Percentiles rank a stretch among this genome's conserved stretches.
These are phyloP conservation scores for Choloepus hoffmanni DNA, from an alignment of 2,113 vertebrate genomes.

Conservation along the genomic window DNA sequence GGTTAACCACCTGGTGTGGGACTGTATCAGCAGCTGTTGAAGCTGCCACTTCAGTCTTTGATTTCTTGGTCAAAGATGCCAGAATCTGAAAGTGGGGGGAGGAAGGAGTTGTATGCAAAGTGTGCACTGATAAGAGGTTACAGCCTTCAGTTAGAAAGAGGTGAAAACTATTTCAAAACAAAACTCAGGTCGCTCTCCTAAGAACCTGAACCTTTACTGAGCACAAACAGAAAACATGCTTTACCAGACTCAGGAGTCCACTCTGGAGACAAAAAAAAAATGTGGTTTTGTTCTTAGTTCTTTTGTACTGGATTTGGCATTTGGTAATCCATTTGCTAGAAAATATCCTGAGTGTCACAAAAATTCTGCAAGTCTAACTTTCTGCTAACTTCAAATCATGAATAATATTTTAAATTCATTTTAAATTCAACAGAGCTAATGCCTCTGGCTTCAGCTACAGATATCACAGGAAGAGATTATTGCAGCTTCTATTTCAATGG, in stretches of 20 bases:
- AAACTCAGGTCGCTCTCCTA: not conserved
- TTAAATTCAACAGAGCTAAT: slow-evolving; percentile 62
- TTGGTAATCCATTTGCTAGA: slow-evolving; percentile 54
- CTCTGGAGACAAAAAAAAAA: not conserved
- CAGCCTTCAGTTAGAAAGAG: not conserved
- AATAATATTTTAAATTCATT: slow-evolving; percentile 68
- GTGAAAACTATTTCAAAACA: not conserved
- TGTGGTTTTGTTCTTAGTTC: slow-evolving; percentile 30
- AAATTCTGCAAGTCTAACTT: slow-evolving; percentile 66
- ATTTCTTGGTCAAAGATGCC: slow-evolving; percentile 33
- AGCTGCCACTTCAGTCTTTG: not conserved
- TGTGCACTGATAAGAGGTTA: not conserved
- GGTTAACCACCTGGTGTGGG: slow-evolving; percentile 46
- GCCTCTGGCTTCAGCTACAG: slow-evolving; percentile 45
- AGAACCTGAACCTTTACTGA: slow-evolving; percentile 15
- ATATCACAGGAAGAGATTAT: slow-evolving; percentile 53
- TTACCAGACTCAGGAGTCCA: not conserved
- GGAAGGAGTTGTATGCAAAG: not conserved
- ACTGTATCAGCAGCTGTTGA: slow-evolving; percentile 39
- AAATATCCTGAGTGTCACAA: slow-evolving; percentile 45
- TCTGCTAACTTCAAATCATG: slow-evolving; percentile 68
- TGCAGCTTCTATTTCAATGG: slow-evolving; percentile 68
- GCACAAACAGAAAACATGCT: not conserved
- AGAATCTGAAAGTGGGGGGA: slow-evolving; percentile 44
- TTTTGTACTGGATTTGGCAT: slow-evolving; percentile 19